Conservation (phyloP, 2,113 vertebrate genomes). For the Elephantulus edwardii region DNA sequence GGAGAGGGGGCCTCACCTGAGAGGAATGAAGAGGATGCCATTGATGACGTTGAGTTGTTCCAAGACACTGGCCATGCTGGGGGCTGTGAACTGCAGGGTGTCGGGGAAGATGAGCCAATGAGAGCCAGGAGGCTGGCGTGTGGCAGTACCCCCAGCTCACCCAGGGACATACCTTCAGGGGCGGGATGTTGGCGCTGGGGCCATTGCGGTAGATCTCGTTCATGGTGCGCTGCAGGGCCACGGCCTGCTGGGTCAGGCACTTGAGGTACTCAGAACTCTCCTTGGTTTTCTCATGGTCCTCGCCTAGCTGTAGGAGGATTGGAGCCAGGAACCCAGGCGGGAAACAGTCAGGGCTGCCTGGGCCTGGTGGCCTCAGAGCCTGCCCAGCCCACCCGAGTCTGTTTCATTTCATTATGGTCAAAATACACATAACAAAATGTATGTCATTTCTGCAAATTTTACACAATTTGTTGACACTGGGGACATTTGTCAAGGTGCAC, state of each 20-base stretch:
- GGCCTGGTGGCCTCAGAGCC: accelerated
- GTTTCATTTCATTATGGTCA: background rate
- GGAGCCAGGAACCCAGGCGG: background rate
- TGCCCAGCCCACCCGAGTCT: accelerated
- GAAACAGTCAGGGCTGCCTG: background rate
- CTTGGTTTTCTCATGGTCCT: slow-evolving; percentile 97
- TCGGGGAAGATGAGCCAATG: background rate
- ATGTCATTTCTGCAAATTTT: background rate
- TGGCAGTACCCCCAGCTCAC: background rate
- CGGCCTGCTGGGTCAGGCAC: slow-evolving; percentile 98
- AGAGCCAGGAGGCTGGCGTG: accelerated
- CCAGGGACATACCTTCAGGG: slow-evolving; percentile 89
- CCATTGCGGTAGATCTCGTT: slow-evolving; percentile 99
- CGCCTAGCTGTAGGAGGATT: slow-evolving; percentile 90
- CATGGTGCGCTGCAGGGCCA: slow-evolving; percentile 98
- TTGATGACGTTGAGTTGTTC: slow-evolving; percentile 99
- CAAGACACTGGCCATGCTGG: slow-evolving; percentile 97
- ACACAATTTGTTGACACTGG: too few relatives aligned
- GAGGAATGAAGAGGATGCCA: slow-evolving; percentile 99
- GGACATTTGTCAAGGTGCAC: too few relatives aligned
- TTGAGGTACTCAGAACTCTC: slow-evolving; percentile 99
- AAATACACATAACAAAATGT: background rate
- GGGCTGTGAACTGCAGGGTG: slow-evolving; percentile 92
- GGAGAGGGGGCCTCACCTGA: slow-evolving; percentile 87
- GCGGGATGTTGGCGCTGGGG: slow-evolving; percentile 95